Evolutionary conservation across 2,797 vertebrate species (phyloP).

Genomic region (Ceyx erithaca): DNA sequence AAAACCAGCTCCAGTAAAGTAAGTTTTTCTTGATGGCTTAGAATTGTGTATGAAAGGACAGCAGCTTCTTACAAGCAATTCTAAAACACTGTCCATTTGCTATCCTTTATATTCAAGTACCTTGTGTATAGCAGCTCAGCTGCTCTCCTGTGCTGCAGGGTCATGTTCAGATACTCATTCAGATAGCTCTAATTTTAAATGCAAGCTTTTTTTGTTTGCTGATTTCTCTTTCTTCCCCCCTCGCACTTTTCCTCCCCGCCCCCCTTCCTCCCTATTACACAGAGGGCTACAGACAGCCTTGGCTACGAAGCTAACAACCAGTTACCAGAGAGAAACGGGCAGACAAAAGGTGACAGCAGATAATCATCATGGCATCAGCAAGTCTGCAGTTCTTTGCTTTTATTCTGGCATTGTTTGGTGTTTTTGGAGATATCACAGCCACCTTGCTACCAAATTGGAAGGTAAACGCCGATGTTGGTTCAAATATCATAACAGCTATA

Average conservation of each 20-base stretch:
- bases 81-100: not conserved
- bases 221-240: slow-evolving; percentile 47
- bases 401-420: slow-evolving; percentile 85
- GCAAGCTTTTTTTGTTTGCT: slow-evolving; percentile 41
- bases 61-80: slow-evolving; percentile 12
- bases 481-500: slow-evolving; percentile 87
- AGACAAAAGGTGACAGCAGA: slow-evolving; percentile 51
- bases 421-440: slow-evolving; percentile 85
- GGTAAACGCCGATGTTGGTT: slow-evolving; percentile 84
- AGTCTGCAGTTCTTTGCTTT: slow-evolving; percentile 93
- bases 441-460: slow-evolving; percentile 94
- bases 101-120: slow-evolving; percentile 25
- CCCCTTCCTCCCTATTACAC: slow-evolving; percentile 58
- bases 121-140: not conserved
- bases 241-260: slow-evolving; percentile 61
- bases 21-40: not conserved
- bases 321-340: slow-evolving; percentile 47
- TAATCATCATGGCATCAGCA: slow-evolving; percentile 83
- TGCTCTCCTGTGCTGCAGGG: slow-evolving; percentile 45
- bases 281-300: slow-evolving; percentile 71
- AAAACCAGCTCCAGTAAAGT: not conserved
- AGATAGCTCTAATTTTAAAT: slow-evolving; percentile 46
- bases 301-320: slow-evolving; percentile 76
- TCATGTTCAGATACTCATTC: slow-evolving; percentile 23
- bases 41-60: not conserved